Conservation (phyloP, 2,888 invertebrate species). For the Suillia variegata region DNA sequence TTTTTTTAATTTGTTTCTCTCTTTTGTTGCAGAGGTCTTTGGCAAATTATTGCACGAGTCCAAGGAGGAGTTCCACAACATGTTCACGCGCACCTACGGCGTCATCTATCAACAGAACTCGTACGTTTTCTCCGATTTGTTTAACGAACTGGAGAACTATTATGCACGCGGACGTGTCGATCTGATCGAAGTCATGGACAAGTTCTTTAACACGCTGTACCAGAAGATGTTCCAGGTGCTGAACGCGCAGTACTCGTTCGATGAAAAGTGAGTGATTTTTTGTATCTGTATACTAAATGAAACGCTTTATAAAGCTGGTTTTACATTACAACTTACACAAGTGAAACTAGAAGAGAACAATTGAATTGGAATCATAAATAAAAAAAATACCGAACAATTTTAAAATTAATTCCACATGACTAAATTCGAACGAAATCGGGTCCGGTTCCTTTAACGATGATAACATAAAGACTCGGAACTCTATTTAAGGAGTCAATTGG, state of each 20-base stretch:
- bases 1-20: not conserved
- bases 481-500: too few relatives aligned
- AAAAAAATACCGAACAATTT: too few relatives aligned
- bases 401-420: too few relatives aligned
- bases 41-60: slow-evolving; percentile 81
- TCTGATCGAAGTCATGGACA: slow-evolving; percentile 85
- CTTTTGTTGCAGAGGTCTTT: slow-evolving; percentile 94
- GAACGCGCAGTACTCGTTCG: slow-evolving; percentile 90
- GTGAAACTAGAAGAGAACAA: too few relatives aligned
- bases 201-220: slow-evolving; percentile 90
- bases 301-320: too few relatives aligned
- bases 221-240: slow-evolving; percentile 96
- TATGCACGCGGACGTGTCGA: slow-evolving; percentile 84
- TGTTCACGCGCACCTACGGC: slow-evolving; percentile 96
- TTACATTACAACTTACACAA: too few relatives aligned
- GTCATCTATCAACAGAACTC: slow-evolving; percentile 93
- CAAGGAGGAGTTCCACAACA: slow-evolving; percentile 86
- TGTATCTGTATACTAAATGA: too few relatives aligned
- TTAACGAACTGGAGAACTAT: slow-evolving; percentile 86
- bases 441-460: too few relatives aligned
- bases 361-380: too few relatives aligned
- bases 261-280: slow-evolving; percentile 77
- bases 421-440: too few relatives aligned
- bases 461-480: too few relatives aligned
- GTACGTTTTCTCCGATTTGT: slow-evolving; percentile 89